Base-by-base conservation (phyloP, 2,888 invertebrate species). In the Hermaeophaga mercurialis region DNA sequence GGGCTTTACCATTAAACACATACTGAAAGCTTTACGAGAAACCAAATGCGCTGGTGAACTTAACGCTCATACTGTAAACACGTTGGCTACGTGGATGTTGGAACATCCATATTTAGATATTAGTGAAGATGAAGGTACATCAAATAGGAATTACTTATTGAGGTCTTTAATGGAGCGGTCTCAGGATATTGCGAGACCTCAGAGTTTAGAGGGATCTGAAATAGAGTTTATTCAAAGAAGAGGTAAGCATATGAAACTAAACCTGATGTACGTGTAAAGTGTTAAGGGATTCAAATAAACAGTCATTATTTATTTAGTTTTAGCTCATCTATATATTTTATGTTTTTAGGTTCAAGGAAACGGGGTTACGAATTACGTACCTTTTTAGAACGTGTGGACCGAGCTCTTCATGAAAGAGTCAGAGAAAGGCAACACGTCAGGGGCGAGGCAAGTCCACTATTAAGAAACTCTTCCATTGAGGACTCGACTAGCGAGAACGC, bases 71-170 rank as follows among this genome's bases (percentile, higher is more conserved):
- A 79, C 80, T n/a, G 79, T 84, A 11, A 85, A 83, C 68, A 80
- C 79, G 65, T 69, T 86, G 47, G 85, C 84, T 3, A 83, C 82
- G 2, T 86, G 85, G 85, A 85, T 86, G 84, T 73, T 85, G 49
- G 85, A 85, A 64, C 82, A 86, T 72, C 85, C 84, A 0, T 74
- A 72, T 55, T 74, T 78, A 53, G 79, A 69, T 12, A 33, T 54
- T 1, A 43, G 46, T 24, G 59, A 60, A 9, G 59, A 56, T n/a
- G 60, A 59, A 19, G 55, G 49, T 12, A 48, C 54, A 1, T 52
- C 57, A 2, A 50, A 54, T 18, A 59, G 65, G 14, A 24, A 53
- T 11, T 56, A 49, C 12, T 43, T 59, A 11, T 54, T 59, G 34
- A 59, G 61, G 24, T 56, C 62, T 2, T 36, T 66, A 15, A 61